Conservation (phyloP, 2,888 invertebrate species). For the Latrodectus hesperus region DNA sequence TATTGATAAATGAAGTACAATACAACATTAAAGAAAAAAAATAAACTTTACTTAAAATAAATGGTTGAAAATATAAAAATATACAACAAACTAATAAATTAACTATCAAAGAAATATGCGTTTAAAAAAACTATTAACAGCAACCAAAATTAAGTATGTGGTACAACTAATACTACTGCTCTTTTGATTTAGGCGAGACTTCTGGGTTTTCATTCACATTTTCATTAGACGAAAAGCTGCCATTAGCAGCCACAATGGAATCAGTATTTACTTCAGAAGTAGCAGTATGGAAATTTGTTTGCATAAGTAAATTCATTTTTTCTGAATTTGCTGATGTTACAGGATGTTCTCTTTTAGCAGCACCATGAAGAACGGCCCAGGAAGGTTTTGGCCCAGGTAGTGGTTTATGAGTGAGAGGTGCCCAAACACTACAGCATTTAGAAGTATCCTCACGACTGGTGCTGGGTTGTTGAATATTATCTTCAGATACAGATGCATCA, state of each 20-base stretch:
- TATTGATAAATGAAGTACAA: too few species aligned
- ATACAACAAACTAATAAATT: too few species aligned
- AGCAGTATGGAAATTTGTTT: conserved; percentile 29
- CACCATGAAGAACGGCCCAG: conserved; percentile 54
- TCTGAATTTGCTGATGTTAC: conserved; percentile 44
- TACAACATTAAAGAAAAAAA: too few species aligned
- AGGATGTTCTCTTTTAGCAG: conserved; percentile 55
- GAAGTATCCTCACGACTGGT: conserved; percentile 6
- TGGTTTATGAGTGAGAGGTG: conserved; percentile 49
- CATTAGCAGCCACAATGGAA: conserved; percentile 32
- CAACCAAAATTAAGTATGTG: too few species aligned
- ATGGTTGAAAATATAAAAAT: too few species aligned
- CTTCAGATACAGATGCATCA: conserved; percentile 16
- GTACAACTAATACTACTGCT: too few species aligned
- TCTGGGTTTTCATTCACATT: conserved; percentile 29
- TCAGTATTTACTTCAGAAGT: conserved; percentile 49
- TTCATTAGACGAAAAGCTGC: conserved; percentile 40
- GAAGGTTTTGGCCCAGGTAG: conserved; percentile 58
- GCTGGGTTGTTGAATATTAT: neutral
- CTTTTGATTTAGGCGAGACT: neutral
- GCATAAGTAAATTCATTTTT: conserved; percentile 35
- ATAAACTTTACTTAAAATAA: too few species aligned
- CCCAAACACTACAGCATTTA: conserved; percentile 37
- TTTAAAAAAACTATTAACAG: too few species aligned
- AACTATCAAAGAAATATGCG: too few species aligned